Evolutionary conservation across 2,113 vertebrate genomes (phyloP), one percentile per base, ranked within the genome.

Genomic region (Megalops atlanticus): DNA sequence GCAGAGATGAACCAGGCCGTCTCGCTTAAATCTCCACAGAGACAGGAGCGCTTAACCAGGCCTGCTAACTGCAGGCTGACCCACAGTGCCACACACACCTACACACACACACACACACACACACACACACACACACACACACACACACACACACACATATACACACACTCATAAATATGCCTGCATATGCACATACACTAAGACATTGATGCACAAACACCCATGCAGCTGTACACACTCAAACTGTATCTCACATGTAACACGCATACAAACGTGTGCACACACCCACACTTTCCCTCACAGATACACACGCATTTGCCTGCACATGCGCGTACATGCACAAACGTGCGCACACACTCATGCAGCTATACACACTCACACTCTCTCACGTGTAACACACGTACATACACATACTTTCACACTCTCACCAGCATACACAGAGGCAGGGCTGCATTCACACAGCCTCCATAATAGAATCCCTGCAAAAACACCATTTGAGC

Each of bases 91-190:
- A 74, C 2, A 21, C 47, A 21, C 41, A 33, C 64, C 4, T 35
- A 24, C 76, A 39, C 49, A 58, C 45, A 24, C 33, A 39, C 47
- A 24, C 31, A 24, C 33, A 21, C 33, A 33, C 14, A n/a, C 73
- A 45, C 73, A 43, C 8, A 45, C 74, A 49, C 74, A 76, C 74
- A 75, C n/a, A 74, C 21, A 77, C 58, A 69, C 83, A 76, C 68
- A 75, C 35, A 43, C 75, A 68, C 41, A 85, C n/a, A 27, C 27
- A 68, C 64, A 45, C 70, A 27, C 76, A n/a, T 8, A 77, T 45
- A 49, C 71, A 72, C 40, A 39, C 79, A 47, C 78, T 38, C 40
- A 64, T n/a, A 64, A 8, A 64, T n/a, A 31, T 21, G 7, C 3
- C 7, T 24, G 47, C 43, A 71, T 74, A 27, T 41, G 71, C 47